Percentiles rank a stretch among this genome's conserved stretches.
These are phyloP conservation scores for Neofelis nebulosa DNA, from an alignment of 2,113 vertebrate species.

Conservation along the genomic window DNA sequence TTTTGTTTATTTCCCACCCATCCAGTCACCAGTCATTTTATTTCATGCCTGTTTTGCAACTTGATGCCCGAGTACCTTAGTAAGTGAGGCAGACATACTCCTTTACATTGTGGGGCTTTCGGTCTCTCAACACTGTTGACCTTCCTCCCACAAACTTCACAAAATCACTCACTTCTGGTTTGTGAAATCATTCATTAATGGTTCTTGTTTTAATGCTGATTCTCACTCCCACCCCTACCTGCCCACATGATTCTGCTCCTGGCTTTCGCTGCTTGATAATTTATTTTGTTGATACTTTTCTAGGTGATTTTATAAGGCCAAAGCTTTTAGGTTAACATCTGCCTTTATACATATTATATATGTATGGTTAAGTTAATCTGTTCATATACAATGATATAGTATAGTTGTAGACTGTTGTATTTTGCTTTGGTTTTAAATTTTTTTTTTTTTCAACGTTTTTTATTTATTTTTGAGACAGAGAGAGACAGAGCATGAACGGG, in stretches of 20 bases:
- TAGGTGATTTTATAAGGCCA: neutral
- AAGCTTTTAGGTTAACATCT: neutral
- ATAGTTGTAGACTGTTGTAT: neutral
- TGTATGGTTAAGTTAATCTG: neutral
- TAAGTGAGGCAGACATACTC: neutral
- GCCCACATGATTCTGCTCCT: neutral
- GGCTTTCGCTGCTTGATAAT: neutral
- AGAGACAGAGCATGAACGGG: too few species aligned
- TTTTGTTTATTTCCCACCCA: slow-evolving; percentile 18
- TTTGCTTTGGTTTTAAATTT: slow-evolving; percentile 28
- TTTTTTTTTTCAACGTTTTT: too few species aligned
- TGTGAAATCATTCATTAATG: neutral
- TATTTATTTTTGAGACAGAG: too few species aligned
- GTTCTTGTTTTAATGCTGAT: neutral
- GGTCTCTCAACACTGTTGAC: neutral
- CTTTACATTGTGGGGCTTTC: neutral
- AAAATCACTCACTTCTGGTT: neutral
- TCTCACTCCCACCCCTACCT: neutral
- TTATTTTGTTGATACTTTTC: neutral
- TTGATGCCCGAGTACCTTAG: neutral
- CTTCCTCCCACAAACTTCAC: neutral
- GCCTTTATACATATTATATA: neutral
- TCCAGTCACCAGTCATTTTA: neutral
- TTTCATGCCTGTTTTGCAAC: neutral
- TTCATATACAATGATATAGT: neutral